Evolutionary conservation across 1,140 invertebrate genomes (phyloP), one percentile per base, ranked within the genome.

Genomic region (Episyrphus balteatus): DNA sequence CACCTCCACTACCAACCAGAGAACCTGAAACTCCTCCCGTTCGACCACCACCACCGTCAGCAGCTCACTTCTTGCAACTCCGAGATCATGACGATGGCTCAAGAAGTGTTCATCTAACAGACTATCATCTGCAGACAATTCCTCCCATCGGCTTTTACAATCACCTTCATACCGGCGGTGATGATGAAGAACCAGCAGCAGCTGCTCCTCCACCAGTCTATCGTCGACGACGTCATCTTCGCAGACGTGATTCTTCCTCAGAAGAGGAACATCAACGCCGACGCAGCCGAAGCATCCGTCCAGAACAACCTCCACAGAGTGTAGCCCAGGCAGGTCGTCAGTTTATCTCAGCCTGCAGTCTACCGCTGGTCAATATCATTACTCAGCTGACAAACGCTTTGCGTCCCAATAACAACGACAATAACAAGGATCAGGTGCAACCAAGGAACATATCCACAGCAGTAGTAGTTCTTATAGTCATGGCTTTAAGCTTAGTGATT

Each of bases 401-500:
- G 44, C 75, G 76, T 43, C 71, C 77, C 12, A 26, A n/a, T n/a
- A n/a, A 26, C 21, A 26, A 26, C 21, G 73, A 70, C 44, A 70
- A 67, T 19, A 70, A 74, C 12, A 74, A 81, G 44, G 77, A 79
- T 14, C 80, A 83, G 55, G 36, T 38, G 7, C 56, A 56, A 33
- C 49, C 51, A 5, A 62, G 70, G 18, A 81, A 87, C 55, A 72
- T 86, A 26, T 81, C 85, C 55, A 75, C 83, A 50, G 78, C 81
- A 2, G 67, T 87, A 53, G 79, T 85, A 39, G 80, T 86, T 55
- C 75, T 88, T 37, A 71, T 88, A 37, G 75, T 88, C 37, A 68
- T 88, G 26, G 76, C 88, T 21, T 82, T 82, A 26, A 81, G 79
- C 2, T 63, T 88, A 14, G 44, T 67, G 11, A 46, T 67, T 38